Conservation (phyloP, 2,797 vertebrate species). For the Iguana delicatissima region DNA sequence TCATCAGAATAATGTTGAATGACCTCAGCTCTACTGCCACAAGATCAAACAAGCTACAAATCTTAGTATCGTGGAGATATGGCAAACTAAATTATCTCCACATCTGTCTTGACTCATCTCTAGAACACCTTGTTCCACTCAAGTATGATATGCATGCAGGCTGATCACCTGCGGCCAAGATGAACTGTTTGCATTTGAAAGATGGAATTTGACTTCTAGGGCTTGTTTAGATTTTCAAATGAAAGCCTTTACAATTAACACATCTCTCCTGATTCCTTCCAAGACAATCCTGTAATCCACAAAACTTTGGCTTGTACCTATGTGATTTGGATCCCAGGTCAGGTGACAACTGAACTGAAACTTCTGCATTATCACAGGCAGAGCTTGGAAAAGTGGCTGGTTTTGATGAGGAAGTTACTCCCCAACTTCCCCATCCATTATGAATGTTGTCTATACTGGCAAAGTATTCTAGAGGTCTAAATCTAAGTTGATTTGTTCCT, state of each 20-base stretch:
- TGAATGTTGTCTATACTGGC: neutral
- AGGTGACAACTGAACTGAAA: neutral
- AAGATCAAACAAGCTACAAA: conserved; percentile 65
- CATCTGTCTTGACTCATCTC: conserved; percentile 61
- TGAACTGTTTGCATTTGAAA: conserved; percentile 39
- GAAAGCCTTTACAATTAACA: conserved; percentile 32
- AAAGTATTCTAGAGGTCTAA: neutral
- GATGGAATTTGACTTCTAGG: conserved; percentile 21
- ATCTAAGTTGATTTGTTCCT: too few species aligned
- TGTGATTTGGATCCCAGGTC: neutral
- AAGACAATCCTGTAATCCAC: neutral
- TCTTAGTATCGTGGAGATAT: conserved; percentile 52
- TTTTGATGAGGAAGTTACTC: too few species aligned
- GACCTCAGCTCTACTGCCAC: conserved; percentile 53
- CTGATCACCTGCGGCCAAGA: conserved; percentile 56
- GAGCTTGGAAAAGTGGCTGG: too few species aligned
- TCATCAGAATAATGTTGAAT: conserved; percentile 50
- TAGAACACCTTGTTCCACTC: conserved; percentile 47
- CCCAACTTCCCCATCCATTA: neutral
- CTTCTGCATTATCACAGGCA: neutral
- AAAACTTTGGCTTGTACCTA: neutral
- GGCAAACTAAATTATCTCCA: conserved; percentile 59
- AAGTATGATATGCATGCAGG: conserved; percentile 59
- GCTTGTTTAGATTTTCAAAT: conserved; percentile 46
- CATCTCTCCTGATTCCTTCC: conserved; percentile 30